Evolutionary conservation across 2,888 invertebrate species (phyloP), one percentile per base, ranked within the genome.

Genomic region (Cephus spinipes): DNA sequence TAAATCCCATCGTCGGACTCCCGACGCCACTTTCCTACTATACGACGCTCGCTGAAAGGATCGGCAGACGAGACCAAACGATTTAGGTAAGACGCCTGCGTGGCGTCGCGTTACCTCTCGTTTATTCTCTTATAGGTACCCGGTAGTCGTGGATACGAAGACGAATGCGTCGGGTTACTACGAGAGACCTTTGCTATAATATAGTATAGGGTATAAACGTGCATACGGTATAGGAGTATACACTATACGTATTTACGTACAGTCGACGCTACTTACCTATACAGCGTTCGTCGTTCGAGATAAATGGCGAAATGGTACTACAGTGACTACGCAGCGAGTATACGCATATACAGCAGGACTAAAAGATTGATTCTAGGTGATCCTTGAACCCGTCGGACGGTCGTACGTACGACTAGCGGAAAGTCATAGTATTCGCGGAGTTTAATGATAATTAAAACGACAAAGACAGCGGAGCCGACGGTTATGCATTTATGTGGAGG

Each of bases 401-500:
- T 55, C 55, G 55, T 55, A 23, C 6, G 55, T 55, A 55, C 23
- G 23, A 23, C 9, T 23, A 23, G 15, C 23, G 55, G 55, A 55
- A 55, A 55, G 23, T 55, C 15, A 55, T 55, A 55, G 23, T 23
- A 55, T 55, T 55, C 55, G 55, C 23, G 55, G 23, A 55, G 23
- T 55, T 55, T 9, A 33, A 36, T 36, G 74, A 74, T 74, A 74
- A 74, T 74, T 74, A 74, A 74, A 74, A 74, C 33, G 33, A n/a
- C 35, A 35, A 35, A 35, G 35, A n/a, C 33, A 33, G n/a, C 74
- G 12, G n/a, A 30, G 74, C 34, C 55, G 12, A 31, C 31, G 35
- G 74, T 74, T 74, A 74, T 82, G 81, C 83, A 80, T 82, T 83
- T 82, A 82, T 79, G 83, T 78, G 81, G 73, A 77, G 79, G 77